Percentiles rank a stretch among this genome's conserved stretches.
These are phyloP conservation scores for Tridacna crocea DNA, from an alignment of 2,888 invertebrate species.

Conservation along the genomic window DNA sequence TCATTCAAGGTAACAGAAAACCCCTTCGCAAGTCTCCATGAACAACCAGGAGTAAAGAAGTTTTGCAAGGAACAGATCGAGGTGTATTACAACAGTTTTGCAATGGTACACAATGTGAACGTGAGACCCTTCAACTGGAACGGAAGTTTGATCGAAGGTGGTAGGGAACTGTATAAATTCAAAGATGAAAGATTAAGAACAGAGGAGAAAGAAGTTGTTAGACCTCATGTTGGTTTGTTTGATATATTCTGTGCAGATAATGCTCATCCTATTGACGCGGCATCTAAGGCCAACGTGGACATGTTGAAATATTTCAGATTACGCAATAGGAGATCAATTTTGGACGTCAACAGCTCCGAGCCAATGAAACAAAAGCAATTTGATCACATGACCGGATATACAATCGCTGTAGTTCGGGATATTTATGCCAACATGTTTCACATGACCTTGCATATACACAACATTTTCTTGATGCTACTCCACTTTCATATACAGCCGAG, in stretches of 20 bases:
- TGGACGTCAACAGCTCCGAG: not conserved
- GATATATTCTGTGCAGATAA: constrained; percentile 36
- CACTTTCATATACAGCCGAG: constrained; percentile 43
- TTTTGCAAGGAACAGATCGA: constrained; percentile 43
- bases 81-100: constrained; percentile 38
- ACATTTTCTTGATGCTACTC: constrained; percentile 44
- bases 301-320: constrained; percentile 38
- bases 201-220: constrained; percentile 43
- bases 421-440: constrained; percentile 58
- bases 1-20: constrained; percentile 13
- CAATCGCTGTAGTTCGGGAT: constrained; percentile 45
- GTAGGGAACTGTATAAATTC: constrained; percentile 38
- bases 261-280: constrained; percentile 12
- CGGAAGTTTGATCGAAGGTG: constrained; percentile 29
- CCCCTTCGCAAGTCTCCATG: constrained; percentile 18
- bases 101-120: constrained; percentile 31
- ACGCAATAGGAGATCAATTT: not conserved
- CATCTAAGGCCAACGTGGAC: constrained; percentile 20
- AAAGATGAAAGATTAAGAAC: constrained; percentile 32
- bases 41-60: not conserved
- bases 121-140: constrained; percentile 46
- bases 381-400: constrained; percentile 30
- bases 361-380: not conserved
- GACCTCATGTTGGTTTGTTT: constrained; percentile 37
- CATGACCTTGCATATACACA: constrained; percentile 46